Evolutionary conservation across 92 coral and sea anemone genomes (phyloP).

Genomic region (Palythoa caribaeorum): DNA sequence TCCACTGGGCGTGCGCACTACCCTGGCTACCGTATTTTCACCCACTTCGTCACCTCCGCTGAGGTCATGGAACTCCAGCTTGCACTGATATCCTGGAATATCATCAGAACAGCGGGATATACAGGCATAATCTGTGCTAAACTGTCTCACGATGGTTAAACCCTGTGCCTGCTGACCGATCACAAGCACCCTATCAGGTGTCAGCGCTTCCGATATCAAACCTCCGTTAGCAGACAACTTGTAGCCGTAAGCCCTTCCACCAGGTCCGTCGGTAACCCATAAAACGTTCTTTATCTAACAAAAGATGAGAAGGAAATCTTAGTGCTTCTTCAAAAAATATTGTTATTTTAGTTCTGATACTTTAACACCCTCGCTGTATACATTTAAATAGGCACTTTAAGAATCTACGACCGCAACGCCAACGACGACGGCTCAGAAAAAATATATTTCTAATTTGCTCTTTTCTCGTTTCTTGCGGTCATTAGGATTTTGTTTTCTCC

Average conservation of each 20-base stretch:
- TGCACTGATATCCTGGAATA: slow-evolving; percentile 91
- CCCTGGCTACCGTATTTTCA: slow-evolving; percentile 86
- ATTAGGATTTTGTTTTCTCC: too few species aligned
- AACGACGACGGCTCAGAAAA: too few species aligned
- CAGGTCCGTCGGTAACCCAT: slow-evolving; percentile 89
- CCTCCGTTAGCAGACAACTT: slow-evolving; percentile 78
- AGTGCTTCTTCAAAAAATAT: too few species aligned
- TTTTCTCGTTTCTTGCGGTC: too few species aligned
- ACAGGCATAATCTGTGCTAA: slow-evolving; percentile 79
- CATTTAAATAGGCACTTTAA: too few species aligned
- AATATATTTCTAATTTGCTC: too few species aligned
- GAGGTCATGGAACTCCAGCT: slow-evolving; percentile 90
- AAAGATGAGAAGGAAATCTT: background rate
- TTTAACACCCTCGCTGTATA: too few species aligned
- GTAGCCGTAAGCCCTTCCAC: slow-evolving; percentile 85
- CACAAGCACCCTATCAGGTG: slow-evolving; percentile 77
- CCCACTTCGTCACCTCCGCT: slow-evolving; percentile 72
- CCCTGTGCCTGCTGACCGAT: slow-evolving; percentile 91
- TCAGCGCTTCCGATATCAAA: slow-evolving; percentile 56
- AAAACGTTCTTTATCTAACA: slow-evolving; percentile 53
- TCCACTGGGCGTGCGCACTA: slow-evolving; percentile 97
- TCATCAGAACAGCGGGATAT: slow-evolving; percentile 84
- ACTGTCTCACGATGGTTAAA: slow-evolving; percentile 91
- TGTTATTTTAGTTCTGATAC: too few species aligned
- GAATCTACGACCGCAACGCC: too few species aligned